Conservation (phyloP, 2,797 vertebrate genomes). For the Takifugu ocellatus region DNA sequence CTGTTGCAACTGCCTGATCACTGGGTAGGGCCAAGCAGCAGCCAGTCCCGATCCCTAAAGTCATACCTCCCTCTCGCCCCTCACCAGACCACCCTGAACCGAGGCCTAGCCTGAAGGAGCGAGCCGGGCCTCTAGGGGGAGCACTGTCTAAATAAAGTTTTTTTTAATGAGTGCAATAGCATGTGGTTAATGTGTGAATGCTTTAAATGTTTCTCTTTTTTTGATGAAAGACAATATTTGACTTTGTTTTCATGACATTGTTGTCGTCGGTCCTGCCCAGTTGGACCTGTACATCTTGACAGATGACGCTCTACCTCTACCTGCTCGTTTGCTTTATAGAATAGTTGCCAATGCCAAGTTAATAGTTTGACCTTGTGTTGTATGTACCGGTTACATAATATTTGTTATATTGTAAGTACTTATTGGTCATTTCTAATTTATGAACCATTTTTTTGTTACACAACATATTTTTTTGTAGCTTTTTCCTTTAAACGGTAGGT, state of each 20-base stretch:
- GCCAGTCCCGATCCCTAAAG: conserved; percentile 54
- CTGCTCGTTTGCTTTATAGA: conserved; percentile 75
- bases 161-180: conserved; percentile 80
- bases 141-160: conserved; percentile 77
- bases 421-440: conserved; percentile 82
- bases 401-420: conserved; percentile 80
- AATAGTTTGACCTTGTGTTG: conserved; percentile 72
- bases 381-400: conserved; percentile 96
- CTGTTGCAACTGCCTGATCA: conserved; percentile 36
- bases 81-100: conserved; percentile 45
- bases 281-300: conserved; percentile 80
- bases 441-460: conserved; percentile 81
- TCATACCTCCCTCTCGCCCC: conserved; percentile 13
- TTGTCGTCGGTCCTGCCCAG: conserved; percentile 68
- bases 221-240: conserved; percentile 56
- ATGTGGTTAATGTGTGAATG: conserved; percentile 72
- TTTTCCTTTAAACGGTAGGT: conserved; percentile 73
- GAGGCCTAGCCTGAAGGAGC: conserved; percentile 71
- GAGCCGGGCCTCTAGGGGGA: conserved; percentile 71
- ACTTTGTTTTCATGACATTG: conserved; percentile 62
- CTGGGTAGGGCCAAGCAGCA: conserved; percentile 42
- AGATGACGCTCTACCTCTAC: conserved; percentile 92
- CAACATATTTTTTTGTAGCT: conserved; percentile 65
- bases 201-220: conserved; percentile 58
- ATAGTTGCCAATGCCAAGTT: conserved; percentile 77